Conservation (phyloP, 2,888 invertebrate genomes). For the Caenorhabditis virilis region DNA sequence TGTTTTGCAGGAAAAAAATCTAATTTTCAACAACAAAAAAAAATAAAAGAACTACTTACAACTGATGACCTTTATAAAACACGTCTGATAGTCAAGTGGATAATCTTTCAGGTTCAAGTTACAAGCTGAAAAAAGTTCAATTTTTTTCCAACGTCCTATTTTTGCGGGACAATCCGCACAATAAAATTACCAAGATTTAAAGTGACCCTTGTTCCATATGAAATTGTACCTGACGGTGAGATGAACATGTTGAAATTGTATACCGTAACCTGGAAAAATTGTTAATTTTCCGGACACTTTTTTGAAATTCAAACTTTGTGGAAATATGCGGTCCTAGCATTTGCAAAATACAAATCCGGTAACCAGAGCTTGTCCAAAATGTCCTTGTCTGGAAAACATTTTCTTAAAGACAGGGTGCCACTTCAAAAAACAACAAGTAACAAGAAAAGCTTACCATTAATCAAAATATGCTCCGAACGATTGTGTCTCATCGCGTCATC, state of each 20-base stretch:
- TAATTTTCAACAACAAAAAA: no score
- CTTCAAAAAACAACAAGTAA: not conserved
- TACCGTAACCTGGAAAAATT: slow-evolving; percentile 46
- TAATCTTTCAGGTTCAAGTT: slow-evolving; percentile 99
- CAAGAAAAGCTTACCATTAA: slow-evolving; percentile 38
- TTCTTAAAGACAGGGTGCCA: slow-evolving; percentile 45
- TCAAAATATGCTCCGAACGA: slow-evolving; percentile 47
- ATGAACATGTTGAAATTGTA: slow-evolving; percentile 64
- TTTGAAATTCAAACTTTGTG: slow-evolving; percentile 43
- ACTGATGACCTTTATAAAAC: slow-evolving; percentile 98
- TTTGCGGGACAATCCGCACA: no score
- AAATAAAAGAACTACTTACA: no score
- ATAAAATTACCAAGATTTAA: no score
- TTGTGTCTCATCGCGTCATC: slow-evolving; percentile 54
- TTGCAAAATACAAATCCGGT: slow-evolving; percentile 61
- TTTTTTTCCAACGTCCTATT: no score
- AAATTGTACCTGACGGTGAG: slow-evolving; percentile 49
- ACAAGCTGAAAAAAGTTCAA: no score
- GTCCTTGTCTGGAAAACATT: no score
- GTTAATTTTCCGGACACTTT: not conserved
- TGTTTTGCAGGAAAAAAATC: no score
- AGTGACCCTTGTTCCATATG: slow-evolving; percentile 56
- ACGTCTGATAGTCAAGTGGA: slow-evolving; percentile 95
- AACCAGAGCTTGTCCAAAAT: slow-evolving; percentile 58
- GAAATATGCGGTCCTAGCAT: slow-evolving; percentile 58